Base-by-base conservation (phyloP, 2,113 vertebrate genomes). In the Phylloscopus trochilus region DNA sequence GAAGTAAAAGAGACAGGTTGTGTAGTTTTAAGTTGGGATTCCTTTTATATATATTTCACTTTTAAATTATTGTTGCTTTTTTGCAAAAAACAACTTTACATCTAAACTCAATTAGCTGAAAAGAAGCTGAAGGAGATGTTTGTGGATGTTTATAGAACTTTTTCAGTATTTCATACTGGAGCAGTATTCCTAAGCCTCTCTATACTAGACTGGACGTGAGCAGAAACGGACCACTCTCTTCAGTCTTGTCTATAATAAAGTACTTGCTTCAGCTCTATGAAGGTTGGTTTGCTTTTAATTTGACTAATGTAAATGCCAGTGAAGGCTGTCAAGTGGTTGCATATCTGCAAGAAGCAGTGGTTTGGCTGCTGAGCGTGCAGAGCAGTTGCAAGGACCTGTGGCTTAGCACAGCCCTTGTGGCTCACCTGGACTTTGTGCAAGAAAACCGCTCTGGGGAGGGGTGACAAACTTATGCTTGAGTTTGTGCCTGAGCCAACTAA, bases 341-440 rank as follows among this genome's bases (percentile, higher is more conserved):
- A 1, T 53, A 12, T 15, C 23, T 24, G 43, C 55, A 64, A 52
- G 43, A 15, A 68, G 62, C 41, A 47, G 33, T 6, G 30, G 24
- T 64, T 66, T 60, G 55, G 30, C 35, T 66, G 58, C 21, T 28
- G 58, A 16, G 24, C 0, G 0, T 44, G 52, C 35, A 16, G 52
- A 53, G 62, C 35, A 15, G 5, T 39, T 3, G 4, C 27, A 30
- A 15, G 55, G n/a, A 9, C 1, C 13, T 35, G 5, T 56, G 70
- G 41, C 13, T 74, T 19, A 46, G 56, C 17, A 7, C 20, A 31
- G 73, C 13, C 51, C 31, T 1, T 0, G 2, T 15, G 2, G 8
- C 33, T 88, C 52, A 27, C 23, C 10, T 6, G 4, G 46, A 26
- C 19, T 35, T 67, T 2, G 39, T 44, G 31, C 13, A 33, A 44